phyloP scores from a whole-genome alignment of 2,888 invertebrate genomes.

The Limnephilus auricula region DNA sequence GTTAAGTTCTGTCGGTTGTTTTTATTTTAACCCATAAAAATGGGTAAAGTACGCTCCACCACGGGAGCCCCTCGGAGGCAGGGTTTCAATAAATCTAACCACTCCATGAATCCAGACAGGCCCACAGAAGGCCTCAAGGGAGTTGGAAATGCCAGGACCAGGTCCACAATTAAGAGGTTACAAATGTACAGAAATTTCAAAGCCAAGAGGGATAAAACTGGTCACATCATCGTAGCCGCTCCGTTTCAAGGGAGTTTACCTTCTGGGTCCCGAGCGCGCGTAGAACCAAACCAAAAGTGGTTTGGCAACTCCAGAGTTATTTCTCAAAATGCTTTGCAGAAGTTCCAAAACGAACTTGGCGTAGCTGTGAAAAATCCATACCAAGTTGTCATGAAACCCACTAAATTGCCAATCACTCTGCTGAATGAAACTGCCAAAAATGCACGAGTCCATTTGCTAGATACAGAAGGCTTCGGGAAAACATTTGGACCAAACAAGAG shows the following conservation, averaged over 20 bases:
- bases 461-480: constrained; percentile 95
- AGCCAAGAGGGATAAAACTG: constrained; percentile 91
- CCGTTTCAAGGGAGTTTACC: constrained; percentile 95
- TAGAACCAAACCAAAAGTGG: constrained; percentile 99
- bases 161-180: constrained; percentile 95
- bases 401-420: constrained; percentile 94
- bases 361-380: constrained; percentile 97
- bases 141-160: constrained; percentile 90
- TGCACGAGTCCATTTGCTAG: constrained; percentile 94
- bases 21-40: constrained; percentile 69
- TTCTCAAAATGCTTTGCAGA: constrained; percentile 92
- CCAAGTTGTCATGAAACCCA: constrained; percentile 97
- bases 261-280: constrained; percentile 93
- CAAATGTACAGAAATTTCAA: constrained; percentile 99
- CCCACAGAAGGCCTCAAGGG: constrained; percentile 88
- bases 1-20: constrained; percentile 2
- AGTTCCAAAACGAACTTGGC: constrained; percentile 96
- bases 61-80: constrained; percentile 88
- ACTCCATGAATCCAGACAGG: constrained; percentile 97
- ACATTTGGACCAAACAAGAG: constrained; percentile 97
- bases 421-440: constrained; percentile 95
- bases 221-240: constrained; percentile 95
- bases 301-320: constrained; percentile 99
- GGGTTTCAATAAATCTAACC: constrained; percentile 90
- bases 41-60: constrained; percentile 87